These are phyloP conservation scores for Rhizoglyphus robini DNA, from an alignment of 1,140 invertebrate species.

Conservation along the genomic window DNA sequence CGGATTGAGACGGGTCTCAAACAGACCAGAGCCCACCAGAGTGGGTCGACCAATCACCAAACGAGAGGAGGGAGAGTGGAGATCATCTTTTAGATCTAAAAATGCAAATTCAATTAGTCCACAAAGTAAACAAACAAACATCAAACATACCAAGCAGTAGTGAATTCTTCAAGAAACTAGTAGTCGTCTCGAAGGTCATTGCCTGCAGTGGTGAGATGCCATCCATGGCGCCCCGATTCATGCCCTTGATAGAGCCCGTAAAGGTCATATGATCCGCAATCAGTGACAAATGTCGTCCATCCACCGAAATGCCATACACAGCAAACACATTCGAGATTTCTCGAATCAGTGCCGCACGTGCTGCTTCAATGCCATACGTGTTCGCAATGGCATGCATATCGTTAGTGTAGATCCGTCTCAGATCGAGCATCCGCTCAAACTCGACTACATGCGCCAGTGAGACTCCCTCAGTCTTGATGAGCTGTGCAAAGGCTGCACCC, in stretches of 20 bases:
- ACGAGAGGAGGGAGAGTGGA: conserved; percentile 73
- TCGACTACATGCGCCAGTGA: conserved; percentile 83
- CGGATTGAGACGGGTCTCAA: conserved; percentile 35
- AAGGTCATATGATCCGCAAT: conserved; percentile 98
- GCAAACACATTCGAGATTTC: conserved; percentile 86
- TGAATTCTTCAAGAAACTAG: conserved; percentile 70
- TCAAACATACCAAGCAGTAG: conserved; percentile 42
- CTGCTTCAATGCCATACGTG: conserved; percentile 89
- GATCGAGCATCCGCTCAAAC: conserved; percentile 61
- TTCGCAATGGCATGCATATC: conserved; percentile 79
- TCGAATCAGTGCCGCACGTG: conserved; percentile 64
- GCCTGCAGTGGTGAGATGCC: conserved; percentile 75
- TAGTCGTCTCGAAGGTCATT: conserved; percentile 92
- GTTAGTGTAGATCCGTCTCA: conserved; percentile 78
- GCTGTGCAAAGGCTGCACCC: conserved; percentile 23
- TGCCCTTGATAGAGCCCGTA: conserved; percentile 70
- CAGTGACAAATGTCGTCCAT: conserved; percentile 77
- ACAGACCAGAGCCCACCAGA: conserved; percentile 67
- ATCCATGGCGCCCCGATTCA: conserved; percentile 79
- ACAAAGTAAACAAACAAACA: not conserved
- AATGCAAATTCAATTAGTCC: conserved; percentile 16
- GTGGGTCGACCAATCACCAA: conserved; percentile 72
- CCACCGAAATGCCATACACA: conserved; percentile 89
- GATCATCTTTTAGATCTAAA: conserved; percentile 50
- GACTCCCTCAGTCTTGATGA: conserved; percentile 76